Evolutionary conservation across 2,113 vertebrate genomes (phyloP).

Genomic region (Eretmochelys imbricata): DNA sequence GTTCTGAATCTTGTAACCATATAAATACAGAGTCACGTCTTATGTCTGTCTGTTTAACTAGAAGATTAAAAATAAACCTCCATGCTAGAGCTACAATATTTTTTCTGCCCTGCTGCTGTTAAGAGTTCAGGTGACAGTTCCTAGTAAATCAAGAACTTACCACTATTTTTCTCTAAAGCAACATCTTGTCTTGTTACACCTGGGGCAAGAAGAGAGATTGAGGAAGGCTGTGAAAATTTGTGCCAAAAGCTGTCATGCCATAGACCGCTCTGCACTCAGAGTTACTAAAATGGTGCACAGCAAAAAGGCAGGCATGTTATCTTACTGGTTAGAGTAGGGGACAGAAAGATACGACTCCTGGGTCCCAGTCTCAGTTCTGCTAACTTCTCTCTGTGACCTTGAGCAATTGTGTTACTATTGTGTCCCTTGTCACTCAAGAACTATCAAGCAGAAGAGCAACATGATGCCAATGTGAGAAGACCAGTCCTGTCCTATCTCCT

Average conservation of each 20-base stretch:
- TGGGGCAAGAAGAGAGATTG: constrained; percentile 23
- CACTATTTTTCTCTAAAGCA: constrained; percentile 43
- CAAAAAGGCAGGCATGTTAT: not conserved
- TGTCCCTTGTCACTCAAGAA: not conserved
- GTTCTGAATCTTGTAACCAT: not conserved
- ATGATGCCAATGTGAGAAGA: not conserved
- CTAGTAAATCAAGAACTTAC: constrained; percentile 69
- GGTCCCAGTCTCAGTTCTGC: not conserved
- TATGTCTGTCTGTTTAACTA: constrained; percentile 4
- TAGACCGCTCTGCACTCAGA: not conserved
- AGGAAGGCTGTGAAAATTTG: not conserved
- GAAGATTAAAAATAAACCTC: constrained; percentile 37
- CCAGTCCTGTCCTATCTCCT: not conserved
- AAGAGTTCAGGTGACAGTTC: constrained; percentile 70
- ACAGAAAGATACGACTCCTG: not conserved
- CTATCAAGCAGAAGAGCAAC: not conserved
- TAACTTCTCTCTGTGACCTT: not conserved
- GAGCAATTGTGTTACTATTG: not conserved
- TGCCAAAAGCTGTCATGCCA: not conserved
- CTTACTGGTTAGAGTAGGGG: not conserved
- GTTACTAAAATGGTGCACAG: not conserved
- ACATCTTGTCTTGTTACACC: constrained; percentile 34
- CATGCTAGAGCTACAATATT: constrained; percentile 27
- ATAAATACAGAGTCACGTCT: not conserved
- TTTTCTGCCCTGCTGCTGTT: constrained; percentile 31